Evolutionary conservation across 2,797 vertebrate genomes (phyloP), one percentile per base, ranked within the genome.

Genomic region (Pagetopsis macropterus): DNA sequence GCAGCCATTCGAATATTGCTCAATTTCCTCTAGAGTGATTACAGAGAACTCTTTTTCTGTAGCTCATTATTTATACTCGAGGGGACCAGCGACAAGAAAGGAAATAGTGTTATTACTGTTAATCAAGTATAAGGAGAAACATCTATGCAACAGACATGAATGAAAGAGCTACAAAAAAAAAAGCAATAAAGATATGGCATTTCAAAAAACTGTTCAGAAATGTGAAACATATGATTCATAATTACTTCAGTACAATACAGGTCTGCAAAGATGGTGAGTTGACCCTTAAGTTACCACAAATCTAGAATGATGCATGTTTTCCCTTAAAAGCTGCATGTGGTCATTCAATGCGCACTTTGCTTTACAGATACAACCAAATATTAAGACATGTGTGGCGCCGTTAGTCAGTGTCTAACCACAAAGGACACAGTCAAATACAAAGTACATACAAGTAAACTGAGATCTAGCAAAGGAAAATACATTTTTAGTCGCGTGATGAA

Each of bases 1-100:
- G 83, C 86, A 93, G 93, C 92, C 91, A 84, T 81, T 92, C 80
- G 57, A 89, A 89, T 95, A 95, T 95, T 95, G 93, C 94, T 94
- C 81, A 74, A 85, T 82, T 82, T 84, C 75, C 69, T 84, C 67
- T 71, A 57, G 71, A 81, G 81, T 79, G 78, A 82, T 87, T 78
- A 86, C 71, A 84, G 75, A 89, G 68, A 84, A 82, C 41, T 86
- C 59, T 57, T 80, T 78, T 80, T 78, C 82, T 83, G 76, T 82
- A 80, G 68, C 59, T 84, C 69, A 63, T 84, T 89, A 88, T 86
- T 84, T 65, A 84, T 79, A 71, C 79, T 84, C n/a, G 14, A 80
- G 69, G 86, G 84, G 73, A 78, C 72, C 68, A 70, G 72, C 44
- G 59, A 76, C 60, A 65, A 70, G 56, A 73, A 74, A 75, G 51